Conservation (phyloP, 2,888 invertebrate genomes). For the Plutella xylostella region DNA sequence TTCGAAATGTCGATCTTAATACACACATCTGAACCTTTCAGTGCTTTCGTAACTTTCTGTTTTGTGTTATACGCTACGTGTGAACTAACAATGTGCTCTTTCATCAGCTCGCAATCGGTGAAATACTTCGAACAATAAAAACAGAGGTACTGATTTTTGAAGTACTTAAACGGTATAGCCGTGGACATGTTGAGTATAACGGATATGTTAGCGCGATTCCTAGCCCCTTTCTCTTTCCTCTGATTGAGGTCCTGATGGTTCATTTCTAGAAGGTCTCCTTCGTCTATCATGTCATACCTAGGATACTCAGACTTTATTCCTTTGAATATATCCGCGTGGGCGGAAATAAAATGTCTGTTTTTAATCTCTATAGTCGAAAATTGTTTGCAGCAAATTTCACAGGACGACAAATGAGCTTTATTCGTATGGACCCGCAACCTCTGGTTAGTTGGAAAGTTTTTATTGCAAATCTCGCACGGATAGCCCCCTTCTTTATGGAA, state of each 20-base stretch:
- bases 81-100: conserved; percentile 23
- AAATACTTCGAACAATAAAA: conserved; percentile 30
- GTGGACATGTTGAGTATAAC: conserved; percentile 26
- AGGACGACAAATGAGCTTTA: conserved; percentile 2
- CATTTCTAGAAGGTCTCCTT: conserved; percentile 8
- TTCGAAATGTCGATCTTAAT: conserved; percentile 26
- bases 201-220: conserved; percentile 20
- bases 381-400: conserved; percentile 9
- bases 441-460: conserved; percentile 3
- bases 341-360: conserved; percentile 3
- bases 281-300: background rate
- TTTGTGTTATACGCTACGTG: conserved; percentile 16
- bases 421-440: conserved; percentile 4
- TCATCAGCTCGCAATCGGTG: conserved; percentile 21
- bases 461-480: background rate
- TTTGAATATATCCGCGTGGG: background rate
- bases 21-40: conserved; percentile 22
- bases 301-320: background rate
- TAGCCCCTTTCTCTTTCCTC: conserved; percentile 8
- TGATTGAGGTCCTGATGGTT: conserved; percentile 3
- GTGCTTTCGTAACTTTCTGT: conserved; percentile 21
- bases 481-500: conserved; percentile 5
- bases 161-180: conserved; percentile 32
- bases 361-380: conserved; percentile 9
- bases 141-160: conserved; percentile 29